These are phyloP conservation scores for Octodonta nipae DNA, from an alignment of 2,888 invertebrate genomes.

Conservation along the genomic window DNA sequence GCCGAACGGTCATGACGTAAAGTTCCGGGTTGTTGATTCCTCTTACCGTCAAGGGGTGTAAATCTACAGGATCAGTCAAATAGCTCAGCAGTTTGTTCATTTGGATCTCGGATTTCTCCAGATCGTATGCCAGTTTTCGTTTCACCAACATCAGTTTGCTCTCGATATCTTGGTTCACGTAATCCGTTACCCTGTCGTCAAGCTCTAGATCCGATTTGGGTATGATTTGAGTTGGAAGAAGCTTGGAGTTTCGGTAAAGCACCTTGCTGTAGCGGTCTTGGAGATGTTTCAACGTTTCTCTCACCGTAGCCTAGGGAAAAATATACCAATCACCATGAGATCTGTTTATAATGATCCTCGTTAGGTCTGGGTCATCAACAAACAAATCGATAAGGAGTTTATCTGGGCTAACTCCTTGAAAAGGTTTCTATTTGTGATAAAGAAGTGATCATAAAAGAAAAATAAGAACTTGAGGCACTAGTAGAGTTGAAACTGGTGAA, in stretches of 20 bases:
- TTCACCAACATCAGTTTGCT: constrained; percentile 49
- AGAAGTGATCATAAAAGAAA: no score
- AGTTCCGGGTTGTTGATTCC: constrained; percentile 41
- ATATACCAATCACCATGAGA: no score
- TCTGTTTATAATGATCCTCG: no score
- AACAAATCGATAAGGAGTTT: no score
- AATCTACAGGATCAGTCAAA: constrained; percentile 53
- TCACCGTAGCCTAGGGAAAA: no score
- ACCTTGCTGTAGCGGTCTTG: constrained; percentile 34
- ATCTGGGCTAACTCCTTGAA: no score
- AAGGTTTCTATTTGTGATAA: no score
- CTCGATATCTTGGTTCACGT: constrained; percentile 46
- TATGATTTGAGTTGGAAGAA: constrained; percentile 48
- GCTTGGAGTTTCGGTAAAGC: constrained; percentile 37
- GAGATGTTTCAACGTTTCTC: constrained; percentile 40
- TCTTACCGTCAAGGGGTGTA: constrained; percentile 46
- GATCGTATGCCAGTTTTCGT: constrained; percentile 52
- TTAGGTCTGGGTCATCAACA: no score
- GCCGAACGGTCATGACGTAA: constrained; percentile 45
- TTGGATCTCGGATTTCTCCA: constrained; percentile 53
- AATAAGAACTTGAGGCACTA: no score
- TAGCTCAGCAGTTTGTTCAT: constrained; percentile 32
- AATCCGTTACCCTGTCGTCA: constrained; percentile 50
- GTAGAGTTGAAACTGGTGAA: no score
- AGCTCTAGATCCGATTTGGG: constrained; percentile 49